A percentile compares a stretch with the other conserved stretches of the same genome.
Conservation (phyloP, 2,113 vertebrate genomes). For the Calonectris borealis region DNA sequence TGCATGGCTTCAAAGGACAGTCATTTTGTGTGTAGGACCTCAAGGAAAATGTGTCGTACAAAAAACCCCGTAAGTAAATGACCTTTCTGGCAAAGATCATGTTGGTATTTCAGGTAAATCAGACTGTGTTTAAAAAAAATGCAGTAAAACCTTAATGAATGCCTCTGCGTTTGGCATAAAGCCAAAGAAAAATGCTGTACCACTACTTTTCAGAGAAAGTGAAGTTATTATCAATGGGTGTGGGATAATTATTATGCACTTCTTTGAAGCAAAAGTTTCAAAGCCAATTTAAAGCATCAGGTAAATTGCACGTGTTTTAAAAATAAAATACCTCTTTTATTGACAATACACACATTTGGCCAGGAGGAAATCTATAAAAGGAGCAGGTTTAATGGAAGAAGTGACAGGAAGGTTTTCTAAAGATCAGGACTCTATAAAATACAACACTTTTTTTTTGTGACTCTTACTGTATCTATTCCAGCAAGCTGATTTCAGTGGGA, state of each 20-base stretch:
- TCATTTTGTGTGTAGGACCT: neutral
- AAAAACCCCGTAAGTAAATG: neutral
- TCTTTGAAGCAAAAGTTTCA: slow-evolving; percentile 34
- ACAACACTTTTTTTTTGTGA: too few relatives aligned
- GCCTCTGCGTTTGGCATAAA: neutral
- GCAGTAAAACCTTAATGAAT: slow-evolving; percentile 7
- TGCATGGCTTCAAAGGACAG: neutral
- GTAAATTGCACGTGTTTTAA: neutral
- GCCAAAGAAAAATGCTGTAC: slow-evolving; percentile 27
- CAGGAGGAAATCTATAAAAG: neutral
- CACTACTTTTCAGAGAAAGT: slow-evolving; percentile 24
- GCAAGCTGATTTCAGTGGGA: neutral
- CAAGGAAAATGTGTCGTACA: neutral
- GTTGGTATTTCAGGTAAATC: neutral
- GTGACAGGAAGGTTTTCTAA: neutral
- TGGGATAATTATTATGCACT: neutral
- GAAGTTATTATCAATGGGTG: slow-evolving; percentile 35
- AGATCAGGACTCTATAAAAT: neutral
- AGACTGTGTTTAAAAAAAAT: neutral
- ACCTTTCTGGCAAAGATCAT: neutral
- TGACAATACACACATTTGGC: neutral
- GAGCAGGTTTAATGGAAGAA: neutral
- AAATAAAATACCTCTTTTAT: neutral
- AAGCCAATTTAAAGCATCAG: slow-evolving; percentile 11
- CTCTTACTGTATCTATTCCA: neutral